Percentiles rank a stretch among this genome's conserved stretches.
Conservation (phyloP, 2,888 invertebrate genomes). For the Cabera pusaria region DNA sequence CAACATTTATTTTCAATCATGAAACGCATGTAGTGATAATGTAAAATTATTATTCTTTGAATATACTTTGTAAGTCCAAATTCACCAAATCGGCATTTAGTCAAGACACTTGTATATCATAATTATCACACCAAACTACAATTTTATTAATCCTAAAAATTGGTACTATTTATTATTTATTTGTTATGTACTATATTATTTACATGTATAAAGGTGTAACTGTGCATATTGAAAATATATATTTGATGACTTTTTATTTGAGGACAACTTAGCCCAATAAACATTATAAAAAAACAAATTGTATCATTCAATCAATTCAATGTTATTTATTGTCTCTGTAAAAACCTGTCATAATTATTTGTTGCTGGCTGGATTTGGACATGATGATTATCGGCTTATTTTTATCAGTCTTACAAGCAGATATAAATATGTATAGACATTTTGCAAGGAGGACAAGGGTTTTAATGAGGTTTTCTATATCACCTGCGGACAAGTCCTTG, state of each 20-base stretch:
- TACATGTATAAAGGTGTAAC: conserved; percentile 82
- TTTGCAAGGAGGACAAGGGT: too few species aligned
- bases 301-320: too few species aligned
- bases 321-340: too few species aligned
- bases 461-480: too few species aligned
- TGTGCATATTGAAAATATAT: conserved; percentile 82
- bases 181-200: conserved; percentile 83
- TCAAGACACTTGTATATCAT: conserved; percentile 75
- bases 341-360: too few species aligned
- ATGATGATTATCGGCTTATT: too few species aligned
- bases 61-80: conserved; percentile 46
- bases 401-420: too few species aligned
- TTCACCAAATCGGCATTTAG: conserved; percentile 69
- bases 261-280: conserved; percentile 78
- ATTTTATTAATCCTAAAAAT: conserved; percentile 73
- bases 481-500: too few species aligned
- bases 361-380: too few species aligned
- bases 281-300: conserved; percentile 49
- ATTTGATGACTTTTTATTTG: conserved; percentile 80
- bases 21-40: conserved; percentile 56
- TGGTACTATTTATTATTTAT: conserved; percentile 82
- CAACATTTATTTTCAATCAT: conserved; percentile 54
- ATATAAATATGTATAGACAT: too few species aligned
- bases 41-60: conserved; percentile 61
- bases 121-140: conserved; percentile 75